Conservation (phyloP, 2,888 invertebrate species). For the Eupithecia subumbrata region DNA sequence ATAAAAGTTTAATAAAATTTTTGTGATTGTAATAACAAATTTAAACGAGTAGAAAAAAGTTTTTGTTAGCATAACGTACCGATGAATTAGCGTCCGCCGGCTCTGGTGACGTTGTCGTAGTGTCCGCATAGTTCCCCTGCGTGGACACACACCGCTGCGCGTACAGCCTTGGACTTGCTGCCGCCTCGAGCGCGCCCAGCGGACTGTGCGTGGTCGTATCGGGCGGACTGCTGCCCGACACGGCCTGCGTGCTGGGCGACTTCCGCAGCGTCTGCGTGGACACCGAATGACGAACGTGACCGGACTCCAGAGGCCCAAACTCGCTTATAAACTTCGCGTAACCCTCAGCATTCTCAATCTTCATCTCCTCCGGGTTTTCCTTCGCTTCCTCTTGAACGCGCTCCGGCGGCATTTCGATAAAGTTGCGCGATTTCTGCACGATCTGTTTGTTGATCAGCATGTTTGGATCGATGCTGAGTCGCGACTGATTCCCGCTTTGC, state of each 20-base stretch:
- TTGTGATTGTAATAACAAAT: no score
- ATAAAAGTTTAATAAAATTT: no score
- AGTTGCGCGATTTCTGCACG: conserved; percentile 52
- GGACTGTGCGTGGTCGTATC: conserved; percentile 95
- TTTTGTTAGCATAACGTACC: conserved; percentile 51
- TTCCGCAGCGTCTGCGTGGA: conserved; percentile 88
- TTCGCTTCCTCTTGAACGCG: conserved; percentile 44
- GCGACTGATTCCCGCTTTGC: conserved; percentile 63
- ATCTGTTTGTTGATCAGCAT: conserved; percentile 76
- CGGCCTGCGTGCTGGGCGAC: conserved; percentile 59
- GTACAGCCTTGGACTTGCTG: conserved; percentile 50
- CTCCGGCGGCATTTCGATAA: conserved; percentile 49
- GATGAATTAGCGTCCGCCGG: conserved; percentile 73
- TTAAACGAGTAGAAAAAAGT: no score
- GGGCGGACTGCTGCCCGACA: conserved; percentile 83
- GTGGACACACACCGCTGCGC: conserved; percentile 51
- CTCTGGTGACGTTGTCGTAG: conserved; percentile 77
- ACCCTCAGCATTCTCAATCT: conserved; percentile 51
- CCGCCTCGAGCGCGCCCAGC: conserved; percentile 82
- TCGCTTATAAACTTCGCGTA: conserved; percentile 60
- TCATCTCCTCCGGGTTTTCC: conserved; percentile 42
- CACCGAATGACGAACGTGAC: conserved; percentile 86
- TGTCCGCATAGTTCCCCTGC: conserved; percentile 70
- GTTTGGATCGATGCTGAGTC: conserved; percentile 85
- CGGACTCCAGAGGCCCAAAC: conserved; percentile 45